phyloP scores from a whole-genome alignment of 2,797 vertebrate species.

The Austrolebias charrua region DNA sequence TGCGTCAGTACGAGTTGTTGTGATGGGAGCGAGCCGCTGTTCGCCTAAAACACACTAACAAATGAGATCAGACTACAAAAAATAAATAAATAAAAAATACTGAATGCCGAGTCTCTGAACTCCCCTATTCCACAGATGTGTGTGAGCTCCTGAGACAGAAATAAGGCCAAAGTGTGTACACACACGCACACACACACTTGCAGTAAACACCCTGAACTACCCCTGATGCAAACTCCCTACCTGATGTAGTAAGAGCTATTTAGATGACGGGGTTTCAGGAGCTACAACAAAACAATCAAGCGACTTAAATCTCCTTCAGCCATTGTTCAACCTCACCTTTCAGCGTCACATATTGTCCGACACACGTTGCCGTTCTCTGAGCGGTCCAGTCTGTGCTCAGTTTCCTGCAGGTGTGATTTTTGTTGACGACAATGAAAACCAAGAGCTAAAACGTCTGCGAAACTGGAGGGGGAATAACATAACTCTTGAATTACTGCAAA shows the following conservation, averaged over 20 bases:
- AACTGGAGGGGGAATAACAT: constrained; percentile 24
- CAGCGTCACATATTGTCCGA: constrained; percentile 24
- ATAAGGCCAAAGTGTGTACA: constrained; percentile 37
- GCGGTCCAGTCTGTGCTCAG: constrained; percentile 28
- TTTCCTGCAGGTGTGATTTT: constrained; percentile 35
- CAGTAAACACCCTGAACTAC: constrained; percentile 43
- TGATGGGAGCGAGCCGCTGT: constrained; percentile 58
- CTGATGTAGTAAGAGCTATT: constrained; percentile 41
- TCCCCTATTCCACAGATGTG: constrained; percentile 49
- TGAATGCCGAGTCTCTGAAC: constrained; percentile 55
- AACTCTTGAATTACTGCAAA: constrained; percentile 57
- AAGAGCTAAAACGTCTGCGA: constrained; percentile 41
- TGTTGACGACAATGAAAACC: constrained; percentile 30
- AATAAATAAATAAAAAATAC: constrained; percentile 30
- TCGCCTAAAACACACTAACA: constrained; percentile 19
- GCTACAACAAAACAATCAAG: neutral
- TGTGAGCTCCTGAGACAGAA: constrained; percentile 52
- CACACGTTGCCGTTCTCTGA: constrained; percentile 23
- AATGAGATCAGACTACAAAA: constrained; percentile 38
- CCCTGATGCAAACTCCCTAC: constrained; percentile 43
- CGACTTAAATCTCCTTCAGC: constrained; percentile 37
- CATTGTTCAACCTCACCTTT: constrained; percentile 33
- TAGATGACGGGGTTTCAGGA: constrained; percentile 36
- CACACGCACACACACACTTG: constrained; percentile 5
- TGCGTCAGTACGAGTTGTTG: constrained; percentile 96